Conservation (phyloP, 2,888 invertebrate genomes). For the Lasioglossum marginatum region DNA sequence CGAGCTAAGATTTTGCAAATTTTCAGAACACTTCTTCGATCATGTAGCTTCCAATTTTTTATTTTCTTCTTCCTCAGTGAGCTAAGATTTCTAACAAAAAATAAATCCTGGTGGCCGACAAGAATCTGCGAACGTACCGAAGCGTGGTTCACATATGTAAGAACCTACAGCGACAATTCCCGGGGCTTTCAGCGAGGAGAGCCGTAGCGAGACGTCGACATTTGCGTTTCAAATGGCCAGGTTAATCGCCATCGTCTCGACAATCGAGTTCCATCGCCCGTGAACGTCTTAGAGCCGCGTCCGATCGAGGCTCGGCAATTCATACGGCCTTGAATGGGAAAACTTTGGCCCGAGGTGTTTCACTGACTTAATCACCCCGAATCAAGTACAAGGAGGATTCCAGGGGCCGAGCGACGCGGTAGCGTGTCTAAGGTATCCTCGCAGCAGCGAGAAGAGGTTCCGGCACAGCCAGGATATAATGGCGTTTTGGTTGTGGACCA, state of each 20-base stretch:
- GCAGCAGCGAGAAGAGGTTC: conserved; percentile 57
- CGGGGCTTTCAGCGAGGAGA: neutral
- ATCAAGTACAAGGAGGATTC: conserved; percentile 58
- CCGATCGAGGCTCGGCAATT: neutral
- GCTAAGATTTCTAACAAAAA: neutral
- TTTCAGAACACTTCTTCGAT: neutral
- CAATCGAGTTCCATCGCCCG: neutral
- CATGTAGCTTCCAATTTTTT: neutral
- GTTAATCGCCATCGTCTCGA: conserved; percentile 7
- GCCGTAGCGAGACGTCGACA: neutral
- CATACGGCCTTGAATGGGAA: conserved; percentile 36
- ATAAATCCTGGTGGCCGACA: neutral
- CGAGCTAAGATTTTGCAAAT: conserved; percentile 17
- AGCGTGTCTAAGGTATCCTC: conserved; percentile 48
- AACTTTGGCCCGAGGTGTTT: conserved; percentile 30
- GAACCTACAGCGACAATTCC: neutral
- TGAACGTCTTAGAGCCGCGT: neutral
- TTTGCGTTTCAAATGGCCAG: conserved; percentile 13
- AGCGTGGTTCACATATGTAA: neutral
- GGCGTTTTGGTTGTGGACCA: conserved; percentile 71
- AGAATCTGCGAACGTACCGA: neutral
- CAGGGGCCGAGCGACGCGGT: conserved; percentile 43
- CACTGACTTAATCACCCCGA: conserved; percentile 63
- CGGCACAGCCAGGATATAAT: conserved; percentile 66
- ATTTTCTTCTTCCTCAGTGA: no score